Conservation (phyloP, 2,888 invertebrate species). For the Himalopsyche kuldschensis region DNA sequence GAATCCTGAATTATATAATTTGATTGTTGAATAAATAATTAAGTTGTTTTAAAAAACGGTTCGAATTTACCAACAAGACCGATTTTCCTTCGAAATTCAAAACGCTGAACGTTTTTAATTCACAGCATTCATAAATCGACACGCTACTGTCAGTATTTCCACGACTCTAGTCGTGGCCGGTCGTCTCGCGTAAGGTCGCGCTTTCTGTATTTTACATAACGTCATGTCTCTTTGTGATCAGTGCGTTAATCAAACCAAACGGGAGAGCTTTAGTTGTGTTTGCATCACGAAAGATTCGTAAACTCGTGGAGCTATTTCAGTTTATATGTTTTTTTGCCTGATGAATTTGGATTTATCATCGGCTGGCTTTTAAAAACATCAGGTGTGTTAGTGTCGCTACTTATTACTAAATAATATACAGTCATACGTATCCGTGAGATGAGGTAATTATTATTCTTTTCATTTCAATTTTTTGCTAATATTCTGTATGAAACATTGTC, state of each 20-base stretch:
- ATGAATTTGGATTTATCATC: background rate
- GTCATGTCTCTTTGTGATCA: background rate
- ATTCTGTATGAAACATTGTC: too few relatives aligned
- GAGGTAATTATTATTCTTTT: background rate
- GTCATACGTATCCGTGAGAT: background rate
- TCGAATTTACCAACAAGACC: background rate
- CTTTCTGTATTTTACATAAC: background rate
- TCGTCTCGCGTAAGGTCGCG: background rate
- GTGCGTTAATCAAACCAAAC: background rate
- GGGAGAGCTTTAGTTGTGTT: background rate
- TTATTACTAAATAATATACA: background rate
- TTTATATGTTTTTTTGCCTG: background rate
- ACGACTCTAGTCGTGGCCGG: background rate
- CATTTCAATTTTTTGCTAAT: background rate
- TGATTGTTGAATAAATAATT: too few relatives aligned
- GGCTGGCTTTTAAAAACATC: background rate
- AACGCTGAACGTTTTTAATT: background rate
- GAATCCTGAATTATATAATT: too few relatives aligned
- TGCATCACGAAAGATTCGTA: background rate
- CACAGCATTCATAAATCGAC: background rate
- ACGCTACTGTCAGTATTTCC: background rate
- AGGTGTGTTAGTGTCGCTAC: background rate
- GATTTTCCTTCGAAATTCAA: background rate
- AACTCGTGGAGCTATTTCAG: background rate
- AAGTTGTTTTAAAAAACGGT: too few relatives aligned